A percentile compares a stretch with the other conserved stretches of the same genome.
These are phyloP conservation scores for Penaeus chinensis DNA, from an alignment of 1,140 invertebrate genomes.

Conservation along the genomic window DNA sequence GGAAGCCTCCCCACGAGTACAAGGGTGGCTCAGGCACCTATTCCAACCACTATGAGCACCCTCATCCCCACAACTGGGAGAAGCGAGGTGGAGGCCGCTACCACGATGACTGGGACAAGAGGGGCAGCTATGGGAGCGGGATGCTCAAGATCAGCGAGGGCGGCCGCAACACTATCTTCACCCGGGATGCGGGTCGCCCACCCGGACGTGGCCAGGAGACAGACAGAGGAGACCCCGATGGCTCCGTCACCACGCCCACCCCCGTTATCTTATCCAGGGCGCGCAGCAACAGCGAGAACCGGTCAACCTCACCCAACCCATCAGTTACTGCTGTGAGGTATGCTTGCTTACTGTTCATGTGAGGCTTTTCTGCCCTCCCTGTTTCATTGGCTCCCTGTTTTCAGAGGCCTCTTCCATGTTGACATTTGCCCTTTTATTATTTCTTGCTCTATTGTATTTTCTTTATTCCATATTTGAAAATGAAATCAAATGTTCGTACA, in stretches of 20 bases:
- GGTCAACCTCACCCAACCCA: conserved; percentile 48
- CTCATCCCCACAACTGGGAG: conserved; percentile 37
- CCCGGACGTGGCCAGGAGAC: conserved; percentile 32
- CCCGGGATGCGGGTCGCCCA: conserved; percentile 38
- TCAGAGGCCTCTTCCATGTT: not conserved
- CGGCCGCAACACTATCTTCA: conserved; percentile 43
- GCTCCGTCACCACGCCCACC: conserved; percentile 32
- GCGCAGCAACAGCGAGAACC: conserved; percentile 50
- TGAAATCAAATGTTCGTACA: too few relatives aligned
- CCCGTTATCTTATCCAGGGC: conserved; percentile 50
- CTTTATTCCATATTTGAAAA: too few relatives aligned
- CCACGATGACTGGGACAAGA: conserved; percentile 56
- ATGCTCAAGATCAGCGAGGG: conserved; percentile 40
- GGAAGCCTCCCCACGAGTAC: conserved; percentile 46
- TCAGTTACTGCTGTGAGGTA: conserved; percentile 35
- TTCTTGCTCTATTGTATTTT: too few relatives aligned
- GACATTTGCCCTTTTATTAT: too few relatives aligned
- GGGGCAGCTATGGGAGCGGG: conserved; percentile 40
- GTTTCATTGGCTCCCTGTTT: not conserved
- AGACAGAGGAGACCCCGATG: conserved; percentile 31
- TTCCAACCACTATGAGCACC: conserved; percentile 37
- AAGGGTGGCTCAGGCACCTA: conserved; percentile 46
- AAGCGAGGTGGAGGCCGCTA: conserved; percentile 43
- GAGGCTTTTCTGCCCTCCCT: not conserved
- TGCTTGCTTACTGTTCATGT: not conserved